phyloP scores from a whole-genome alignment of 64 coral and sea anemone species.

The Porites lutea region DNA sequence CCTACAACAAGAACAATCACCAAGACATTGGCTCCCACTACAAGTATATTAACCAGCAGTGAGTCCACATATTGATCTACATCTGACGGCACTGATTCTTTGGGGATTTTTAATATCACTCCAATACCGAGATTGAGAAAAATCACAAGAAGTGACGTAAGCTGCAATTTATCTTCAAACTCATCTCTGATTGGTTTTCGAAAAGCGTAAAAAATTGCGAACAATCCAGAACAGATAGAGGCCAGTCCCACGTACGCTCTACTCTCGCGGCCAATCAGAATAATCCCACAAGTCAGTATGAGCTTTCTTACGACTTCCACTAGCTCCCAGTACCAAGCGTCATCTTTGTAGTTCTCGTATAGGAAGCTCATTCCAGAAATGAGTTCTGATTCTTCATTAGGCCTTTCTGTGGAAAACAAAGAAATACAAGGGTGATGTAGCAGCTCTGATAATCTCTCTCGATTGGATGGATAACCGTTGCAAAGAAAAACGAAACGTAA shows the following conservation, averaged over 20 bases:
- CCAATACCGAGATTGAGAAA: constrained; percentile 83
- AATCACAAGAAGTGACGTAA: constrained; percentile 74
- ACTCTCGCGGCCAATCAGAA: constrained; percentile 75
- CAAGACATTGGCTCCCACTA: constrained; percentile 56
- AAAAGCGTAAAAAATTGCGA: constrained; percentile 68
- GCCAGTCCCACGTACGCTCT: constrained; percentile 81
- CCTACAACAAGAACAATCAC: constrained; percentile 64
- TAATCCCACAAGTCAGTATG: constrained; percentile 70
- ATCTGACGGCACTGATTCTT: constrained; percentile 23
- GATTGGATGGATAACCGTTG: too few species aligned
- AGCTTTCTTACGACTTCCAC: constrained; percentile 79
- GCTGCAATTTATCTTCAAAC: constrained; percentile 76
- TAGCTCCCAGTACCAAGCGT: constrained; percentile 86
- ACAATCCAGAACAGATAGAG: constrained; percentile 70
- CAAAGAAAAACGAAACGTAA: too few species aligned
- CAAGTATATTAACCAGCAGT: constrained; percentile 46
- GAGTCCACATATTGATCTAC: constrained; percentile 32
- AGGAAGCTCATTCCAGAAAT: constrained; percentile 80
- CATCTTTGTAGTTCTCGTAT: constrained; percentile 72
- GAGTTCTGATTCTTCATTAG: constrained; percentile 42
- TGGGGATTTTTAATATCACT: constrained; percentile 65
- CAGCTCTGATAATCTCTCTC: too few species aligned
- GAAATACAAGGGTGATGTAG: too few species aligned
- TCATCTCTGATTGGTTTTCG: constrained; percentile 70
- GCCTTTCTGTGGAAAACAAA: background rate